Evolutionary conservation across 1,140 invertebrate species (phyloP), one percentile per base, ranked within the genome.

Genomic region (Lepidurus couesii): DNA sequence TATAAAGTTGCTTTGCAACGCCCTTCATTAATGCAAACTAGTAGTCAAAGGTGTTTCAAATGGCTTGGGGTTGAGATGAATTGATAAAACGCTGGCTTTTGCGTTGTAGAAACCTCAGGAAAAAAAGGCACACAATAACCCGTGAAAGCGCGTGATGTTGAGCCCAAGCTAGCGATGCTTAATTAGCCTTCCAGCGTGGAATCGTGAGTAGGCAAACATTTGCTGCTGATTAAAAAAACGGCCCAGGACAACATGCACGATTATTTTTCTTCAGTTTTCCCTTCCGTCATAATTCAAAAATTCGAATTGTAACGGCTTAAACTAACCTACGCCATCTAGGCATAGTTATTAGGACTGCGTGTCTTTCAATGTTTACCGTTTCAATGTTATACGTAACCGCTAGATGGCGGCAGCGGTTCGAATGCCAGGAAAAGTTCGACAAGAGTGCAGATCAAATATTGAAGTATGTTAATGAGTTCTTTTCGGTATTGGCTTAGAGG

Each of bases 161-260:
- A 65, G 53, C 53, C 53, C 53, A 65, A 21, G 13, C 53, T 65
- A 65, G 53, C 16, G 53, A 0, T n/a, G 9, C 21, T 65, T 65
- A 65, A 65, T 65, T 65, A 65, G 53, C 45, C 45, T 47, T 47
- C 45, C 10, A 47, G 45, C 53, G 21, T 65, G 13, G 53, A 65
- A 65, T 65, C 53, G 53, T 65, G 53, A 21, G 53, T 65, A 65
- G 53, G 53, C 53, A 65, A 65, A 65, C 53, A 65, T 65, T 65
- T 16, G 53, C 53, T 65, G 53, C 53, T 65, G 53, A 65, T 65
- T 65, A 65, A 65, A 65, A 65, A 65, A 4, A 21, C 16, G 16
- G 53, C 16, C 1, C 53, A 16, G n/a, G 21, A 65, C 53, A n/a
- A 21, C 13, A 16, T 65, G 53, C 53, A 16, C 9, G 53, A 65